Conservation (phyloP, 2,797 vertebrate genomes). For the Astyanax mexicanus region DNA sequence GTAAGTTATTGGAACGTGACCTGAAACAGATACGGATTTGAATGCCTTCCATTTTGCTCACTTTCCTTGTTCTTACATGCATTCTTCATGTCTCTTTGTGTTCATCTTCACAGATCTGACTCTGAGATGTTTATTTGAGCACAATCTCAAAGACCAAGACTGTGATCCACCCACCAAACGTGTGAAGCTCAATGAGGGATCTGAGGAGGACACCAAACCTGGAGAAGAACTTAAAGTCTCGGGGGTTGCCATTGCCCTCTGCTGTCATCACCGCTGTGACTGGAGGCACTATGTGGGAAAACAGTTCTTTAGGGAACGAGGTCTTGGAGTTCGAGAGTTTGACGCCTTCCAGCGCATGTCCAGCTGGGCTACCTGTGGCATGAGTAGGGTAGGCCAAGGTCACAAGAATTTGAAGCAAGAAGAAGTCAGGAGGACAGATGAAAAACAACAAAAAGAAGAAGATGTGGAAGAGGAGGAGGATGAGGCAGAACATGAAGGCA, state of each 20-base stretch:
- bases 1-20: constrained; percentile 67
- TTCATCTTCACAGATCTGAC: constrained; percentile 84
- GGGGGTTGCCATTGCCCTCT: constrained; percentile 90
- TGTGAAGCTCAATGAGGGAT: constrained; percentile 57
- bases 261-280: constrained; percentile 96
- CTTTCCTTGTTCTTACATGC: background rate
- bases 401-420: constrained; percentile 1
- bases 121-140: constrained; percentile 88
- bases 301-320: constrained; percentile 85
- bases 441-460: constrained; percentile 31
- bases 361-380: constrained; percentile 96
- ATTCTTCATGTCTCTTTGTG: background rate
- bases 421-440: background rate
- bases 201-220: constrained; percentile 13
- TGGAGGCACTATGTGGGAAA: constrained; percentile 95
- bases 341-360: constrained; percentile 92
- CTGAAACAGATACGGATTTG: background rate
- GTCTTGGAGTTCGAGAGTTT: constrained; percentile 88
- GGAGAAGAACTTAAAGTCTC: constrained; percentile 67
- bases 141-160: constrained; percentile 39
- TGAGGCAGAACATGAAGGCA: constrained; percentile 74
- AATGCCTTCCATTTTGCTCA: background rate
- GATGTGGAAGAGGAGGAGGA: constrained; percentile 48
- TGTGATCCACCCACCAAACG: constrained; percentile 79
- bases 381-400: constrained; percentile 66